These are phyloP conservation scores for Colletes latitarsis DNA, from an alignment of 1,140 invertebrate species.

Conservation along the genomic window DNA sequence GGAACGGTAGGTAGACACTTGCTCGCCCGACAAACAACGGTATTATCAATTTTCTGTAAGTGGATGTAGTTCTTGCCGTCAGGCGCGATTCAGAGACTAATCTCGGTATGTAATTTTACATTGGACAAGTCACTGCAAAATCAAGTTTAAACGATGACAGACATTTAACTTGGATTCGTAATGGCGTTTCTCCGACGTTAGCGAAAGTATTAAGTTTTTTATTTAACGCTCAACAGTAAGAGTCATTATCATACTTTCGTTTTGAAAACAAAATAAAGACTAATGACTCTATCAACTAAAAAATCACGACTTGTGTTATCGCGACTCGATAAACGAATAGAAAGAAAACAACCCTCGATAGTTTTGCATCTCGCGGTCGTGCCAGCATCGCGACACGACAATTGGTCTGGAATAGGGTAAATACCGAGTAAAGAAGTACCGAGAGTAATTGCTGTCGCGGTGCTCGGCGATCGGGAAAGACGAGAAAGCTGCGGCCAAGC, in stretches of 20 bases:
- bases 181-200: too few relatives aligned
- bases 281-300: too few relatives aligned
- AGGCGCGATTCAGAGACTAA: too few relatives aligned
- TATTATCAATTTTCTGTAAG: not conserved
- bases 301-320: not conserved
- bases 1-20: conserved; percentile 33
- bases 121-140: too few relatives aligned
- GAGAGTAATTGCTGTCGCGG: conserved; percentile 50
- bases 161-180: too few relatives aligned
- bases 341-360: too few relatives aligned
- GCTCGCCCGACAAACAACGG: not conserved
- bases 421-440: conserved; percentile 42
- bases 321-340: not conserved
- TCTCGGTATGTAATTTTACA: too few relatives aligned
- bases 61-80: not conserved
- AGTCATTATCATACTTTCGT: too few relatives aligned
- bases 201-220: too few relatives aligned
- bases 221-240: too few relatives aligned
- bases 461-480: conserved; percentile 40
- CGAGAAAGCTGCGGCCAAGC: conserved; percentile 71
- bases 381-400: not conserved
- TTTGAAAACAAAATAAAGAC: too few relatives aligned
- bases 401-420: conserved; percentile 36
- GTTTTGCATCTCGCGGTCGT: conserved; percentile 11
- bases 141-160: too few relatives aligned